Base-by-base conservation (phyloP, 2,113 vertebrate genomes). In the Holacanthus passer region DNA sequence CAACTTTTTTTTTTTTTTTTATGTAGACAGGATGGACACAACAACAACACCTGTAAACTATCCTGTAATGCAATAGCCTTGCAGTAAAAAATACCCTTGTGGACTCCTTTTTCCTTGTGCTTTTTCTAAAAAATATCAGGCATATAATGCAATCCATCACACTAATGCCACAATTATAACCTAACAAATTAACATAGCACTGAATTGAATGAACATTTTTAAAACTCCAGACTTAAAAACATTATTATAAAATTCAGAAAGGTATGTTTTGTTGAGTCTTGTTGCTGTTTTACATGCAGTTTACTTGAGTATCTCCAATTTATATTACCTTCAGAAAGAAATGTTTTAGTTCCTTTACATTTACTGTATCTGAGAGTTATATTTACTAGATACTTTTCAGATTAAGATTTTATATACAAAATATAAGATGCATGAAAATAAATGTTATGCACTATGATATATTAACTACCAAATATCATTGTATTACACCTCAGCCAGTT, bases 1-100 rank as follows among this genome's bases (percentile, higher is more conserved):
- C n/a, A n/a, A n/a, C n/a, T 37, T 37, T 37, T 37, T 43, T 70
- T 41, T 45, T 73, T 29, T 45, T 68, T 73, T 81, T 53, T 4
- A 24, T 55, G 3, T 47, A 16, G 6, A 53, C 5, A 13, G 4
- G 11, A 13, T 50, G 19, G 37, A 78, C 63, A 53, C 52, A 70
- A 47, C 52, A 70, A 47, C 31, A 59, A 29, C 14, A 58, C 6
- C 1, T 64, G 3, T 31, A 35, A 52, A 78, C 37, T 24, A 13
- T n/a, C 41, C 8, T 52, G n/a, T 19, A 55, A n/a, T 37, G 17
- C 3, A 73, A 14, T 29, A 68, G 55, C 24, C 4, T n/a, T 67
- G 12, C 1, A 19, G 24, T 60, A 39, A 52, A 45, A 22, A 47
- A 22, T 14, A 55, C 6, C 3, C 10, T 2, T 37, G 14, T 56